A percentile compares a stretch with the other conserved stretches of the same genome.
Conservation (phyloP, 2,888 invertebrate species). For the Thelaira solivaga region DNA sequence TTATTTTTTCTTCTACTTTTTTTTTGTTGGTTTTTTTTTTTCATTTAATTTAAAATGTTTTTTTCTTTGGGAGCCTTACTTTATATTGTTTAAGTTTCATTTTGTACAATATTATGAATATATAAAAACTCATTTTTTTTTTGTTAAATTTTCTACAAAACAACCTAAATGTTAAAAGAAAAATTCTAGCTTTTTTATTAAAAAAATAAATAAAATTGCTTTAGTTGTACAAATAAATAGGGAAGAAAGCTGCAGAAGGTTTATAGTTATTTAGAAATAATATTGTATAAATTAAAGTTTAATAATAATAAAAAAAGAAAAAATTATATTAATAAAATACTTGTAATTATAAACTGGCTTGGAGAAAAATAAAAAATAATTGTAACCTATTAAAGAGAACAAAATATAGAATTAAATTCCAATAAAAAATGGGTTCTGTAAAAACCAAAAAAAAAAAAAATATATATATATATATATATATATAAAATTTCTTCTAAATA, state of each 20-base stretch:
- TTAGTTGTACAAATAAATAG: conserved; percentile 72
- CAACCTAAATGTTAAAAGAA: conserved; percentile 45
- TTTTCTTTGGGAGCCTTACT: conserved; percentile 38
- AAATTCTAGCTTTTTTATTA: conserved; percentile 64
- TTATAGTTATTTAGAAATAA: conserved; percentile 59
- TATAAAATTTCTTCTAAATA: no score
- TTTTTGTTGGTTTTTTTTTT: conserved; percentile 6
- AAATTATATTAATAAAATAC: no score
- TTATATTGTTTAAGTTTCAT: conserved; percentile 33
- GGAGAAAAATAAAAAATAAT: not conserved
- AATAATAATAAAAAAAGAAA: conserved; percentile 6
- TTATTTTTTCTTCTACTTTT: conserved; percentile 20
- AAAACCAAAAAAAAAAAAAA: no score
- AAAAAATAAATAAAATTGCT: conserved; percentile 57
- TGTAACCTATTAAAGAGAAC: no score
- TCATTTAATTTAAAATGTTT: conserved; percentile 26
- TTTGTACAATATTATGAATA: conserved; percentile 56
- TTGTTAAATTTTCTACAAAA: conserved; percentile 42
- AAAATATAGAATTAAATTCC: no score
- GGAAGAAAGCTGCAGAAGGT: conserved; percentile 48
- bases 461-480: no score
- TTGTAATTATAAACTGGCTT: conserved; percentile 17
- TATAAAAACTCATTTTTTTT: conserved; percentile 60
- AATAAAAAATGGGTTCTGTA: no score
- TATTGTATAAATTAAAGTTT: conserved; percentile 55